Evolutionary conservation across 2,113 vertebrate genomes (phyloP).

Genomic region (Ceyx margarethae): DNA sequence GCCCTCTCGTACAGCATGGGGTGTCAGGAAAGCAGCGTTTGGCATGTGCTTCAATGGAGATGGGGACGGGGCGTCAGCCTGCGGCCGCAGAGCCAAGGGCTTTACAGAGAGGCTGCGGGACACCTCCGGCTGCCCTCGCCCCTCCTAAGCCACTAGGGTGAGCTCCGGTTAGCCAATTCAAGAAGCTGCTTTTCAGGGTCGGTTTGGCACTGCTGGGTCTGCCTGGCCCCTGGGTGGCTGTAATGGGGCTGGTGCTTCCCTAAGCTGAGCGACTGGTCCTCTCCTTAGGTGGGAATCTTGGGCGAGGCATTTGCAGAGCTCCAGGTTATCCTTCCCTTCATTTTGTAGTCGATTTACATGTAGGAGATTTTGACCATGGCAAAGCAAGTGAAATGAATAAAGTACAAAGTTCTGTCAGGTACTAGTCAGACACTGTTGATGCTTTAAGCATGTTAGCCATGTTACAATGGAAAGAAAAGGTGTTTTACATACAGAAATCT

Average conservation of each 20-base stretch:
- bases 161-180: not conserved
- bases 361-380: conserved; percentile 95
- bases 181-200: not conserved
- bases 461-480: conserved; percentile 96
- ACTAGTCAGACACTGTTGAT: conserved; percentile 94
- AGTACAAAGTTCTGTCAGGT: conserved; percentile 93
- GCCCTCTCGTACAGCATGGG: conserved; percentile 2
- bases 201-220: not conserved
- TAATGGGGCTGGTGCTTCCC: conserved; percentile 14
- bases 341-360: conserved; percentile 90
- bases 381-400: conserved; percentile 97
- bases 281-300: conserved; percentile 52
- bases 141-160: conserved; percentile 1
- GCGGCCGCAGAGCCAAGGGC: not conserved
- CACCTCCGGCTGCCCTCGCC: not conserved
- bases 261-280: conserved; percentile 57
- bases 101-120: not conserved
- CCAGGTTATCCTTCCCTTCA: conserved; percentile 90
- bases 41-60: conserved; percentile 60
- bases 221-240: conserved; percentile 1
- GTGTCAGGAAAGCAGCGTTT: conserved; percentile 58
- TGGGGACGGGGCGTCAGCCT: not conserved
- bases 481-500: conserved; percentile 91
- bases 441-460: conserved; percentile 90
- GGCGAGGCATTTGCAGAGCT: conserved; percentile 88